These are phyloP conservation scores for Salpingus planirostris DNA, from an alignment of 2,888 invertebrate species.

Conservation along the genomic window DNA sequence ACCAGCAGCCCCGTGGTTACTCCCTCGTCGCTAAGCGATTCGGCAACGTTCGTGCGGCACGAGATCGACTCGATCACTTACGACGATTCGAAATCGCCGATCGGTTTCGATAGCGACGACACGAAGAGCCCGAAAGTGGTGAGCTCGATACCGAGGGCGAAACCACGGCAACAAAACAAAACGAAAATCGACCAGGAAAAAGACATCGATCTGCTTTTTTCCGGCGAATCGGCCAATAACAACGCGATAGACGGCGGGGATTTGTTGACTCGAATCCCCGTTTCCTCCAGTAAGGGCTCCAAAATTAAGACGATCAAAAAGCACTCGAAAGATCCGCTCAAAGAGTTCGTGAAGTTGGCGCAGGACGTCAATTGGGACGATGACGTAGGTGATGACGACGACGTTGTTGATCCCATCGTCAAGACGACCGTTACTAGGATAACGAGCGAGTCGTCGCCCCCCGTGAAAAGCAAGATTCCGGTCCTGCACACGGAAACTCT, in stretches of 20 bases:
- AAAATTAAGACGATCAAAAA: constrained; percentile 45
- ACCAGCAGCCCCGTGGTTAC: constrained; percentile 27
- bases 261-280: constrained; percentile 37
- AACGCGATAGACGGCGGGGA: constrained; percentile 31
- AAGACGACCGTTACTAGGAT: constrained; percentile 38
- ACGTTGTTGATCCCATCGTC: constrained; percentile 29
- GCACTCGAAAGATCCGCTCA: constrained; percentile 43
- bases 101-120: too few species aligned
- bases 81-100: not conserved
- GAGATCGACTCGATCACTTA: too few species aligned
- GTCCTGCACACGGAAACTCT: constrained; percentile 18
- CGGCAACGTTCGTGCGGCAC: constrained; percentile 1
- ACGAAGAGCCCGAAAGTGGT: too few species aligned
- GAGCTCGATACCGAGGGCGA: constrained; percentile 28
- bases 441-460: constrained; percentile 17
- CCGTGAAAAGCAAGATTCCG: constrained; percentile 26
- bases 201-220: constrained; percentile 24
- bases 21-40: constrained; percentile 3
- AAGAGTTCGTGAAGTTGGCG: constrained; percentile 39
- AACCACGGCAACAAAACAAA: constrained; percentile 32
- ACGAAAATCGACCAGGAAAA: constrained; percentile 28
- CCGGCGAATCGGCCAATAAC: constrained; percentile 20
- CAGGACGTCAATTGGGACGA: constrained; percentile 42
- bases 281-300: constrained; percentile 33
- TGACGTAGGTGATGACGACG: constrained; percentile 23